Evolutionary conservation across 2,888 invertebrate species (phyloP).

Genomic region (Drosophila niveifrons): DNA sequence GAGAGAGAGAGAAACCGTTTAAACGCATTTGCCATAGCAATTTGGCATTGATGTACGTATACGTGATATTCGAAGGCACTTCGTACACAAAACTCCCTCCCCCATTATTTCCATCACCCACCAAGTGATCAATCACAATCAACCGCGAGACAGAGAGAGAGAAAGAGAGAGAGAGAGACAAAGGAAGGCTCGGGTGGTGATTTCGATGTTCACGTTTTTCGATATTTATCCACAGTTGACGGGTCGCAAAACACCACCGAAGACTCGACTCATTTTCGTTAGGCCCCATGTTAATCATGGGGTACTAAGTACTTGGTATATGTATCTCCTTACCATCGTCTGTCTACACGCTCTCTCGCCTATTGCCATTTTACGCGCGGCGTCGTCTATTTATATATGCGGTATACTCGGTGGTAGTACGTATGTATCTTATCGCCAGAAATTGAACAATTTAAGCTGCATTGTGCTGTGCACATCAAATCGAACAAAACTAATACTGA

Average conservation of each 20-base stretch:
- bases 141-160: background rate
- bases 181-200: conserved; percentile 6
- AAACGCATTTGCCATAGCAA: conserved; percentile 39
- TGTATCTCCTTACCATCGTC: conserved; percentile 39
- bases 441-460: conserved; percentile 75
- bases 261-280: conserved; percentile 15
- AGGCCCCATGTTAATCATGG: conserved; percentile 24
- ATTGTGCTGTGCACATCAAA: conserved; percentile 65
- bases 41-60: conserved; percentile 51
- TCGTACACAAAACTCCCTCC: background rate
- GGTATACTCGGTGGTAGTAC: background rate
- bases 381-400: conserved; percentile 29
- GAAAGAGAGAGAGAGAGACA: background rate
- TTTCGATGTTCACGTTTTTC: conserved; percentile 52
- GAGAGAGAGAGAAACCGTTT: conserved; percentile 25
- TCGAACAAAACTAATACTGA: conserved; percentile 29
- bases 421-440: conserved; percentile 68
- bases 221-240: conserved; percentile 51
- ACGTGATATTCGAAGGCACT: conserved; percentile 45
- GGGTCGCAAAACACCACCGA: conserved; percentile 19
- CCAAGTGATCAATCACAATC: conserved; percentile 50
- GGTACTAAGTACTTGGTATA: conserved; percentile 40
- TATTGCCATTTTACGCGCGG: conserved; percentile 32
- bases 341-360: conserved; percentile 8
- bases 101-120: background rate